Evolutionary conservation across 2,113 vertebrate genomes (phyloP).

Genomic region (Cololabis saira): DNA sequence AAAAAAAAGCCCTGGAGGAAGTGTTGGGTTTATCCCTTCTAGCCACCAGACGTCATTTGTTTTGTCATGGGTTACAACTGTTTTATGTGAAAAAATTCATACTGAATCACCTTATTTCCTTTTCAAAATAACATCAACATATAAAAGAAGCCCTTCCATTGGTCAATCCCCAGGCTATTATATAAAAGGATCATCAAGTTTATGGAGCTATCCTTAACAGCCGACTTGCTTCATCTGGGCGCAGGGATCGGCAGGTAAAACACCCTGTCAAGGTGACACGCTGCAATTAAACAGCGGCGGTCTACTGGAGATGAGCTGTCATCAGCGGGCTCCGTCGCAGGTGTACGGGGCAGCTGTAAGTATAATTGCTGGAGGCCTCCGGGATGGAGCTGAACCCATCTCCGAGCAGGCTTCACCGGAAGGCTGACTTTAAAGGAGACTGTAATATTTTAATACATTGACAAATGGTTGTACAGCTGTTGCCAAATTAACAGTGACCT

Average conservation of each 20-base stretch:
- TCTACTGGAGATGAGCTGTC: conserved; percentile 50
- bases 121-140: no score
- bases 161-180: not conserved
- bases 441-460: conserved; percentile 31
- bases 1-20: no score
- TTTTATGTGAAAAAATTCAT: no score
- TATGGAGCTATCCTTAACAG: conserved; percentile 3
- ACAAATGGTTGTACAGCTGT: conserved; percentile 59
- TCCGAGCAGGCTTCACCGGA: conserved; percentile 32
- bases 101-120: no score
- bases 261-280: conserved; percentile 61
- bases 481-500: conserved; percentile 65
- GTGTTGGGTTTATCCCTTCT: no score
- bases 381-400: conserved; percentile 41
- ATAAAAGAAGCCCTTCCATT: no score
- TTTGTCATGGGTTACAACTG: no score
- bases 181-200: conserved; percentile 19
- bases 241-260: conserved; percentile 18
- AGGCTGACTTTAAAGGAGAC: conserved; percentile 30
- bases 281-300: conserved; percentile 61
- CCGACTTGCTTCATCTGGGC: conserved; percentile 5
- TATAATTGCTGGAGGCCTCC: conserved; percentile 62
- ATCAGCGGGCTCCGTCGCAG: conserved; percentile 42
- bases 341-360: conserved; percentile 50
- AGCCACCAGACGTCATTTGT: no score